These are phyloP conservation scores for Cyanoderma ruficeps DNA, from an alignment of 2,113 vertebrate species.

Conservation along the genomic window DNA sequence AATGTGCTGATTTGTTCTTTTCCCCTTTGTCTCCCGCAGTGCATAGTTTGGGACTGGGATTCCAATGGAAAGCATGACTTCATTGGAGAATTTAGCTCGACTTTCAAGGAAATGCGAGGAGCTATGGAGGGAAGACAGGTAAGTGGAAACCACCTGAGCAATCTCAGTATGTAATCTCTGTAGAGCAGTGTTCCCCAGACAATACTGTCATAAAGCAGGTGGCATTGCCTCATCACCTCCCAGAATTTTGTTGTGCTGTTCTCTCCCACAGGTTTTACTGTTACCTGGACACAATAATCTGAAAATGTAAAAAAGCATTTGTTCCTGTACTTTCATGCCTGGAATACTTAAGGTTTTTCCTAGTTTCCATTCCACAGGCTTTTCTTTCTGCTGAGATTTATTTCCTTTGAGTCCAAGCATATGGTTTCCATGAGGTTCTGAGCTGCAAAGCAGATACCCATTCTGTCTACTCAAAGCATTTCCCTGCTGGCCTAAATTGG, in stretches of 20 bases:
- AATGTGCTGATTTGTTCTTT: neutral
- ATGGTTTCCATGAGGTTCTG: neutral
- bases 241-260: neutral
- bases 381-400: neutral
- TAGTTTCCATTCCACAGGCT: neutral
- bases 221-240: neutral
- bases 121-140: constrained; percentile 96
- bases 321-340: neutral
- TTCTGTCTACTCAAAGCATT: neutral
- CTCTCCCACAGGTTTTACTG: neutral
- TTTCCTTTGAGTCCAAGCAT: neutral
- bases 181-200: neutral
- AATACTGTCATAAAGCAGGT: neutral
- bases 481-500: neutral
- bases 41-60: constrained; percentile 99
- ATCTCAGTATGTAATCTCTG: neutral
- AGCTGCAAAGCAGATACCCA: neutral
- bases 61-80: constrained; percentile 98
- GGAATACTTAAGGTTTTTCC: neutral
- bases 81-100: constrained; percentile 92
- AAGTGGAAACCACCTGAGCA: neutral
- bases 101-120: constrained; percentile 94
- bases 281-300: neutral
- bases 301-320: neutral
- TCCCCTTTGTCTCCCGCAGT: constrained; percentile 75